Base-by-base conservation (phyloP, 2,888 invertebrate species). In the Cephus pygmeus region DNA sequence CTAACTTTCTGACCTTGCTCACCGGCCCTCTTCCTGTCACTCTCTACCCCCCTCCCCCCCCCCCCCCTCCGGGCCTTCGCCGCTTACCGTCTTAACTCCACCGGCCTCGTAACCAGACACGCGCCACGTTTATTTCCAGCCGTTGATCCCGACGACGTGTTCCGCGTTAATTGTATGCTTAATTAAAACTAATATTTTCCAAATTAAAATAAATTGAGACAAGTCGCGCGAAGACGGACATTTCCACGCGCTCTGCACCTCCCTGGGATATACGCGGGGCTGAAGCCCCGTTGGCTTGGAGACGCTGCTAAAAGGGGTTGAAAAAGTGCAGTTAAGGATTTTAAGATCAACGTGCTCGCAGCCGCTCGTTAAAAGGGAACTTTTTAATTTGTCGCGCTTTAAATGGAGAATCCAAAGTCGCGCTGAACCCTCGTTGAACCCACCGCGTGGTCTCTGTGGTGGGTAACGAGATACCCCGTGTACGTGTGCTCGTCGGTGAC, bases 131-230 rank as follows among this genome's bases (percentile, higher is more conserved):
- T 56, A 56, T 56, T 56, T 56, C 23, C 56, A 56, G 23, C 23
- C 23, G 23, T 23, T 56, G 23, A 56, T 56, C 56, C 23, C 23
- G 35, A 23, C 40, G 77, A 81, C 76, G 81, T 79, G 80, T 84
- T 77, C 76, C 77, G 80, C 80, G 81, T 87, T 84, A 85, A 85
- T 85, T 82, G 80, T 77, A 77, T 74, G 74, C 75, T 81, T 86
- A 85, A 87, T 87, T 87, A 86, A 85, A 85, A 85, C 81, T 85
- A 85, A 84, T 85, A 81, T 82, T 79, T 79, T 75, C 76, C 73
- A 80, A 85, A 87, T 86, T 86, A 83, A 84, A 87, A 83, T 81
- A 84, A 85, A 85, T 85, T 80, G 82, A 81, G 79, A 56, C 78
- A 75, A 71, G 34, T 34, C 71, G 31, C 71, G 31, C 23, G 56